These are phyloP conservation scores for Clepsis dumicolana DNA, from an alignment of 2,888 invertebrate species.

Conservation along the genomic window DNA sequence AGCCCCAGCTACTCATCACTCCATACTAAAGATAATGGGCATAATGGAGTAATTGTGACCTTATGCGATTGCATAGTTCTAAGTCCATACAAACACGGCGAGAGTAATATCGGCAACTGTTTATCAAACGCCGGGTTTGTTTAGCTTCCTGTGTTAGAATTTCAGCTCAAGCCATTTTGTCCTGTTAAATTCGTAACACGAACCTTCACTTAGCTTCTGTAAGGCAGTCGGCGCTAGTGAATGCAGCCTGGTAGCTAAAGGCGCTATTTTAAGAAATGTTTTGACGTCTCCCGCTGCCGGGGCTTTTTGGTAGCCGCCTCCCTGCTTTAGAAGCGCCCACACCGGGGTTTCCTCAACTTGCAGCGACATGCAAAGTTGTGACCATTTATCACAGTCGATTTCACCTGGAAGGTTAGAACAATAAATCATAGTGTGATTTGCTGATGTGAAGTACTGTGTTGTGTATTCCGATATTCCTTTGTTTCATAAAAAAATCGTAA, in stretches of 20 bases:
- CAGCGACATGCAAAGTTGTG: constrained; percentile 85
- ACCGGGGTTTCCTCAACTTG: constrained; percentile 87
- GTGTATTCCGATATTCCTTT: too few relatives aligned
- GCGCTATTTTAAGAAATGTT: constrained; percentile 55
- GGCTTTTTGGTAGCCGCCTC: constrained; percentile 91
- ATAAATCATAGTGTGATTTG: background rate
- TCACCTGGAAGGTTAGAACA: constrained; percentile 76
- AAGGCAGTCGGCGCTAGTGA: constrained; percentile 57
- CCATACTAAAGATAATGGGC: too few relatives aligned
- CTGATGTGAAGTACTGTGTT: too few relatives aligned
- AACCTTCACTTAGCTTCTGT: constrained; percentile 32
- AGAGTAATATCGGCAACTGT: too few relatives aligned
- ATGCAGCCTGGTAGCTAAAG: constrained; percentile 77
- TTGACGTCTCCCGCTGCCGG: constrained; percentile 74
- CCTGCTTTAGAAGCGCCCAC: constrained; percentile 91
- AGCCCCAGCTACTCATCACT: background rate
- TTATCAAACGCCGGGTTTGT: too few relatives aligned
- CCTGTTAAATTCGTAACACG: background rate
- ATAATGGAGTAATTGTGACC: too few relatives aligned
- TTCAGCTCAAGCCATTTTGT: too few relatives aligned
- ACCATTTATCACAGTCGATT: constrained; percentile 87
- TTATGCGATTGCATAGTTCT: too few relatives aligned
- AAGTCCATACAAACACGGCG: too few relatives aligned
- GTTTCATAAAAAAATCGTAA: too few relatives aligned
- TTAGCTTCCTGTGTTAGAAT: too few relatives aligned